A percentile compares a stretch with the other conserved stretches of the same genome.
These are phyloP conservation scores for Vanessa cardui DNA, from an alignment of 2,888 invertebrate genomes.

Conservation along the genomic window DNA sequence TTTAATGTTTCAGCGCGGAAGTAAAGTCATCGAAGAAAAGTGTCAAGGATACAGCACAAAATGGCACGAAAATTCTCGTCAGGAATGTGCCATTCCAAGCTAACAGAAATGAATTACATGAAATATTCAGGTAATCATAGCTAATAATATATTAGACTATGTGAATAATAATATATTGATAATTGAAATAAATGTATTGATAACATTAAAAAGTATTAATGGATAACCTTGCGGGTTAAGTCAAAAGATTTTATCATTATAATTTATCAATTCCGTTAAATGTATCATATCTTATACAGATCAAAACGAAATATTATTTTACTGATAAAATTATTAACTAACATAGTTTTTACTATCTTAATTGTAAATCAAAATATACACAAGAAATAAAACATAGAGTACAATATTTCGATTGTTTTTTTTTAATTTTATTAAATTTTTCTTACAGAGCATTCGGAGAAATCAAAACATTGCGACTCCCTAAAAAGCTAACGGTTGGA, in stretches of 20 bases:
- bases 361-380: not conserved
- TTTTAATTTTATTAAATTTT: conserved; percentile 5
- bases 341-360: not conserved
- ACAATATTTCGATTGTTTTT: not conserved
- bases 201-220: not conserved
- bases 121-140: conserved; percentile 91
- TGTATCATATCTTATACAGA: conserved; percentile 3
- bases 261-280: conserved; percentile 8
- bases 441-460: conserved; percentile 94
- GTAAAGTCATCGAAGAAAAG: conserved; percentile 83
- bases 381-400: not conserved
- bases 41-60: conserved; percentile 84
- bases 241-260: conserved; percentile 12
- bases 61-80: conserved; percentile 94
- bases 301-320: not conserved
- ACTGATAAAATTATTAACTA: not conserved
- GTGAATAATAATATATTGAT: too few species aligned
- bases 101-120: conserved; percentile 89
- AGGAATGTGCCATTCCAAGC: conserved; percentile 99
- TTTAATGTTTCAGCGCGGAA: conserved; percentile 70
- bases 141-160: not conserved
- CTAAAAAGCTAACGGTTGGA: conserved; percentile 91
- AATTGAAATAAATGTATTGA: not conserved
- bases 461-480: conserved; percentile 93
- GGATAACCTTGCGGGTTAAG: not conserved